These are phyloP conservation scores for Cacoxenus indagator DNA, from an alignment of 2,888 invertebrate genomes.

Conservation along the genomic window DNA sequence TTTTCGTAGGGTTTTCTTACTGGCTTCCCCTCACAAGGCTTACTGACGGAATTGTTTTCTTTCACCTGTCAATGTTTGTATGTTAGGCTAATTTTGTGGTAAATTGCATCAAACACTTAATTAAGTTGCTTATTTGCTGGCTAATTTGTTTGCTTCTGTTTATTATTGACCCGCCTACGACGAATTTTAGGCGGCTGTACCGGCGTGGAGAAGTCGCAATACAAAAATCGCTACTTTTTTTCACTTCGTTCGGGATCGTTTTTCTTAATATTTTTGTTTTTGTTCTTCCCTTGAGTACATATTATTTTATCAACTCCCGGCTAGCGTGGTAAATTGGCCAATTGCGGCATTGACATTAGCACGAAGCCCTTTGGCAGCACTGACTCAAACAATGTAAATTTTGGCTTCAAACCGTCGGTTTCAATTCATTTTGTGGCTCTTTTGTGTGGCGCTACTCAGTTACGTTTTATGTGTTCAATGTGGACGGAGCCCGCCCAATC, in stretches of 20 bases:
- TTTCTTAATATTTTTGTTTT: background rate
- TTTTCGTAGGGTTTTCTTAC: background rate
- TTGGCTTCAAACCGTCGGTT: background rate
- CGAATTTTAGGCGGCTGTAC: background rate
- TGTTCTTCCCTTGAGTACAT: background rate
- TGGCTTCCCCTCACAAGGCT: background rate
- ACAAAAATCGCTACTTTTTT: background rate
- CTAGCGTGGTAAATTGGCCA: background rate
- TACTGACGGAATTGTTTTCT: background rate
- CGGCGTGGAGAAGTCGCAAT: background rate
- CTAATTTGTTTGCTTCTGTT: background rate
- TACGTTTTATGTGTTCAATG: background rate
- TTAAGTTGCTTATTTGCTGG: constrained; percentile 36
- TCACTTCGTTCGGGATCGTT: background rate
- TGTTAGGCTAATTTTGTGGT: constrained; percentile 53
- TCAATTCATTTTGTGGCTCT: background rate
- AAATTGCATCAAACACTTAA: constrained; percentile 54
- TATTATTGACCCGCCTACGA: background rate
- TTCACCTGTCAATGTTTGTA: constrained; percentile 20
- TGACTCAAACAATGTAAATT: background rate
- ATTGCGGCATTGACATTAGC: constrained; percentile 8
- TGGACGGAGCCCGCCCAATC: background rate
- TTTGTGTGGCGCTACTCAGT: background rate
- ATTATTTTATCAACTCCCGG: background rate
- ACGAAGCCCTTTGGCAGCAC: background rate